Conservation (phyloP, 2,797 vertebrate genomes). For the Columba guinea region DNA sequence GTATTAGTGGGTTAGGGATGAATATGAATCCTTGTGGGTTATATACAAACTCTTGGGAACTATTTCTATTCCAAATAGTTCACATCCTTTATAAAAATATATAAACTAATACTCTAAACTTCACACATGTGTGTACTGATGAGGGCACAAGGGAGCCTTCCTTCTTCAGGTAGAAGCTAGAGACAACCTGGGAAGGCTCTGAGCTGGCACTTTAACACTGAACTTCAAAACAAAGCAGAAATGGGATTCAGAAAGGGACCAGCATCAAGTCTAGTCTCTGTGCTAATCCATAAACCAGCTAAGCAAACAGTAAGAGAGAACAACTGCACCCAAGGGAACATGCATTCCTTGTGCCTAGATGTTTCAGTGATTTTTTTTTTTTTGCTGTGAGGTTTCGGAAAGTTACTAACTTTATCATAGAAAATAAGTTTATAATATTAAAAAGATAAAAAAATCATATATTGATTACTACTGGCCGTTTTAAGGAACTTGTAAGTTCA, state of each 20-base stretch:
- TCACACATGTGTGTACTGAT: conserved; percentile 1
- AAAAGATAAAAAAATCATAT: neutral
- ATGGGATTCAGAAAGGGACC: neutral
- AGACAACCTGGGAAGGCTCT: neutral
- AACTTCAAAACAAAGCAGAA: conserved; percentile 8
- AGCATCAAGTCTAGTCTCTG: neutral
- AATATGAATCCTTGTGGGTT: conserved; percentile 27
- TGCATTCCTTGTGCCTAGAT: neutral
- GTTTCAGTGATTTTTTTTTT: neutral
- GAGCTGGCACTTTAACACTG: neutral
- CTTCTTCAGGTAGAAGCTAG: conserved; percentile 34
- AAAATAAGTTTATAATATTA: neutral
- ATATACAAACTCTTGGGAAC: neutral
- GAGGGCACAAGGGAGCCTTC: conserved; percentile 35
- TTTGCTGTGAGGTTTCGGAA: neutral
- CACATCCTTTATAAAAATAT: conserved; percentile 43
- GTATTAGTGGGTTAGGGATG: conserved; percentile 40
- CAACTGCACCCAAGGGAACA: neutral
- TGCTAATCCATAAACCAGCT: neutral
- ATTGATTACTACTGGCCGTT: neutral
- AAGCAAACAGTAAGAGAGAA: neutral
- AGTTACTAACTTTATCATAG: neutral
- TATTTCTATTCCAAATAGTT: conserved; percentile 45
- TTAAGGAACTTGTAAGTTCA: neutral
- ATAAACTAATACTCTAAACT: conserved; percentile 37